Percentiles rank a stretch among this genome's conserved stretches.
Conservation (phyloP, 2,888 invertebrate species). For the Eupithecia inturbata region DNA sequence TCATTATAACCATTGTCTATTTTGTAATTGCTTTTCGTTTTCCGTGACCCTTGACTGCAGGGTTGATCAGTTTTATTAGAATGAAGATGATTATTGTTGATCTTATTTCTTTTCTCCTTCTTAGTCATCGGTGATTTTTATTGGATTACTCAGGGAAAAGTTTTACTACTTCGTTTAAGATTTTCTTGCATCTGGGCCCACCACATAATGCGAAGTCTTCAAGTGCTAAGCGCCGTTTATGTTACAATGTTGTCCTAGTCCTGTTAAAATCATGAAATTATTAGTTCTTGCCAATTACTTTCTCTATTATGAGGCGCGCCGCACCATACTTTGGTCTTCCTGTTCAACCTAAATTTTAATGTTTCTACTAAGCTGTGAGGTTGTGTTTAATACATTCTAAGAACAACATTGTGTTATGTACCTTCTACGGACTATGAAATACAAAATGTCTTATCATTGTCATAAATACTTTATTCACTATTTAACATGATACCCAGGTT, state of each 20-base stretch:
- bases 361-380: background rate
- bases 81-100: background rate
- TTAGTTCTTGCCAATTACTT: too few relatives aligned
- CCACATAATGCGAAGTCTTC: too few relatives aligned
- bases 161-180: background rate
- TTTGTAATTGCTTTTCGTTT: constrained; percentile 25
- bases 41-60: constrained; percentile 23
- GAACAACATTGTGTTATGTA: too few relatives aligned
- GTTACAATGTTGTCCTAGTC: too few relatives aligned
- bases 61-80: constrained; percentile 15
- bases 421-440: background rate
- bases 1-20: constrained; percentile 38
- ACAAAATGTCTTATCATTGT: background rate
- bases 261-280: too few relatives aligned
- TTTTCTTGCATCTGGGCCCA: too few relatives aligned
- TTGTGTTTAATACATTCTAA: background rate
- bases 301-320: background rate
- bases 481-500: constrained; percentile 2
- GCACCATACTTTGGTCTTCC: background rate
- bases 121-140: background rate
- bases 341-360: background rate
- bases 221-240: too few relatives aligned
- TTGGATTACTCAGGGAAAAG: background rate
- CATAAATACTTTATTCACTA: constrained; percentile 18
- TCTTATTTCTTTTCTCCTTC: background rate